Conservation (phyloP, 2,797 vertebrate genomes). For the Eospalax fontanierii region DNA sequence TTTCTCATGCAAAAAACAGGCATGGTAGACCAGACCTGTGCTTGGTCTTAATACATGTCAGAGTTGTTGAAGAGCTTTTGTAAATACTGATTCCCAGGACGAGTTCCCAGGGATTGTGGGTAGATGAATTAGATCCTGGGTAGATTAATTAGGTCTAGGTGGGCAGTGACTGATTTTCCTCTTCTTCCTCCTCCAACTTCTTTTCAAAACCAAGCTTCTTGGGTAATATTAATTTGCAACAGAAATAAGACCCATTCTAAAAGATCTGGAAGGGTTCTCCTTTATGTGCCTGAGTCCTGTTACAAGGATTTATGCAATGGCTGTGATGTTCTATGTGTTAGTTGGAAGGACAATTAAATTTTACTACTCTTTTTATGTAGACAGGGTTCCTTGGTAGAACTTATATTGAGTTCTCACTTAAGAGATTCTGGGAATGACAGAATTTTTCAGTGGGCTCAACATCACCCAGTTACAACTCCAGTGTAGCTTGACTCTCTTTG, state of each 20-base stretch:
- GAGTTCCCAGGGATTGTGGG: neutral
- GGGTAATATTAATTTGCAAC: neutral
- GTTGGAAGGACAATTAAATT: neutral
- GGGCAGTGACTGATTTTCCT: neutral
- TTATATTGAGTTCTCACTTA: neutral
- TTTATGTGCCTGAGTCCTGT: neutral
- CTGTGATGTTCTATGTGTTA: neutral
- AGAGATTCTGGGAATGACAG: neutral
- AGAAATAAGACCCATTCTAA: neutral
- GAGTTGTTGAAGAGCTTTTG: neutral
- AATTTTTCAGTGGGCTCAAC: neutral
- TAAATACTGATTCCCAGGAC: neutral
- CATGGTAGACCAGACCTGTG: neutral
- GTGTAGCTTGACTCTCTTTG: neutral
- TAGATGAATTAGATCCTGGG: neutral
- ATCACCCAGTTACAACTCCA: neutral
- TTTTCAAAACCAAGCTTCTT: neutral
- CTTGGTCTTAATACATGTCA: neutral
- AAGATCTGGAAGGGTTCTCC: neutral
- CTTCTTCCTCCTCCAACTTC: neutral
- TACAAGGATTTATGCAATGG: neutral
- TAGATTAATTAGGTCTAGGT: neutral
- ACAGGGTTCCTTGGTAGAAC: neutral
- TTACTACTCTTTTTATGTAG: constrained; percentile 25
- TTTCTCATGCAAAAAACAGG: neutral